Conservation (phyloP, 2,113 vertebrate genomes). For the Chlorocebus sabaeus region DNA sequence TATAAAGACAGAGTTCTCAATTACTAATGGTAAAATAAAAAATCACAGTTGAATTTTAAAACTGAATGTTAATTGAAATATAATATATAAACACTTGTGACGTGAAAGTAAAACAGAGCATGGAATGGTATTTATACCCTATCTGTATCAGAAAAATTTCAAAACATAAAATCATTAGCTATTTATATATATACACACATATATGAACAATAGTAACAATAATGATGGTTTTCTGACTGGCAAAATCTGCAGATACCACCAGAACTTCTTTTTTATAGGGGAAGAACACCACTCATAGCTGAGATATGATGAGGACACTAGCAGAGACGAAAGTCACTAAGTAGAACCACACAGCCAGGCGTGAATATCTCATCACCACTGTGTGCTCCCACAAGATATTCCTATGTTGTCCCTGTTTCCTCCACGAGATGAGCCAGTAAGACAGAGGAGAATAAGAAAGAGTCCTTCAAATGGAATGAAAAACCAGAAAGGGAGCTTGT, state of each 20-base stretch:
- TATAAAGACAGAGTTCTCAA: neutral
- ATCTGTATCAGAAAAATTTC: neutral
- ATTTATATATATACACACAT: neutral
- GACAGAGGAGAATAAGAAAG: neutral
- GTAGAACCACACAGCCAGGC: neutral
- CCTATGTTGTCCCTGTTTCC: neutral
- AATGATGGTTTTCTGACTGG: neutral
- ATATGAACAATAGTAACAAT: neutral
- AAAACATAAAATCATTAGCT: neutral
- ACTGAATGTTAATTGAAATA: neutral
- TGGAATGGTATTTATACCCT: neutral
- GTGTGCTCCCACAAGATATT: neutral
- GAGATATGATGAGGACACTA: neutral
- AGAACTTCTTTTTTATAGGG: neutral
- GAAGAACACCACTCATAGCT: neutral
- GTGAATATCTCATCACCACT: neutral
- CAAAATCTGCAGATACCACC: neutral
- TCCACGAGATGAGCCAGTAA: constrained; percentile 30
- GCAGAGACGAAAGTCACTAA: neutral
- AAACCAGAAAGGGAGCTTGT: neutral
- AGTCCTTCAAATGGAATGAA: neutral
- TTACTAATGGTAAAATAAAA: neutral
- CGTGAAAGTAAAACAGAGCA: neutral
- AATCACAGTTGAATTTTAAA: neutral
- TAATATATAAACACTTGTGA: neutral